These are phyloP conservation scores for Myrmecobius fasciatus DNA, from an alignment of 2,113 vertebrate genomes.

Conservation along the genomic window DNA sequence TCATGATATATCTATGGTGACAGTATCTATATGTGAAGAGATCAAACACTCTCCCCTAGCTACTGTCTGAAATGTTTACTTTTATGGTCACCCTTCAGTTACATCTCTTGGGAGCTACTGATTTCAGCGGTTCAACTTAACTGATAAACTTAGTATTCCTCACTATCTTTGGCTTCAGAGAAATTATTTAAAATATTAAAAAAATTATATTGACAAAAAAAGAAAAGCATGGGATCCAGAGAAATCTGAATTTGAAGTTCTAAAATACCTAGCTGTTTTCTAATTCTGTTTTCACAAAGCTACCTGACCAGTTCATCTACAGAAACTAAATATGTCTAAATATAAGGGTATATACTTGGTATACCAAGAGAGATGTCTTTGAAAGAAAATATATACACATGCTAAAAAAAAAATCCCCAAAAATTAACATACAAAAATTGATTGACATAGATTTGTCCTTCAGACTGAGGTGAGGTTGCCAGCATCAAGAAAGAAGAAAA, in stretches of 20 bases:
- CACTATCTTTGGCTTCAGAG: background rate
- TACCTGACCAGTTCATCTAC: background rate
- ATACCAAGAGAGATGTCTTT: background rate
- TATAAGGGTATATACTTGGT: background rate
- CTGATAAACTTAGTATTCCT: background rate
- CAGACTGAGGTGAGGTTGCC: slow-evolving; percentile 75
- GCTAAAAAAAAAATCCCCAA: background rate
- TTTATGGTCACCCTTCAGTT: background rate
- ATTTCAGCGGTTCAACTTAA: background rate
- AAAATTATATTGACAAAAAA: background rate
- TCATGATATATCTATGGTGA: background rate
- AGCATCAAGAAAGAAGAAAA: background rate
- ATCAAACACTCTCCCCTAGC: background rate
- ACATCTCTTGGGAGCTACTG: background rate
- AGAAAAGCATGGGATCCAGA: background rate
- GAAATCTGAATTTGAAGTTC: background rate
- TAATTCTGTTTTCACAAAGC: background rate
- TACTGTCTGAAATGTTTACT: background rate
- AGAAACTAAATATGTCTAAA: background rate
- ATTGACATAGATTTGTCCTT: slow-evolving; percentile 80
- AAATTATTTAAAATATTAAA: background rate
- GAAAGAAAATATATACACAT: background rate
- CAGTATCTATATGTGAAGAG: no score
- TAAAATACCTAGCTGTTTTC: background rate
- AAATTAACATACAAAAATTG: background rate